These are phyloP conservation scores for Sander lucioperca DNA, from an alignment of 2,113 vertebrate genomes.

Conservation along the genomic window DNA sequence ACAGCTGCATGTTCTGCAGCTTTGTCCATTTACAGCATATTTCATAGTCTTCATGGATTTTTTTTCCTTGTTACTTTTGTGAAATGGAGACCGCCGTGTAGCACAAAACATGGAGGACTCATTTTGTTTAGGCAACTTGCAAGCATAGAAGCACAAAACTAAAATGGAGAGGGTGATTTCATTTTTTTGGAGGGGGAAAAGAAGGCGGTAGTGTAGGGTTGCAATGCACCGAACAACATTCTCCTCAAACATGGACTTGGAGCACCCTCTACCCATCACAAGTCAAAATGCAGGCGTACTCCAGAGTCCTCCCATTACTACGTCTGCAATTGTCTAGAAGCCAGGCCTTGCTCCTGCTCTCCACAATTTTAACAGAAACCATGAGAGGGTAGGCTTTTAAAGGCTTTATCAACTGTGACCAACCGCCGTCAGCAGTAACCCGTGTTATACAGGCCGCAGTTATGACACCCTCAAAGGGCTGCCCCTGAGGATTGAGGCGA, in stretches of 20 bases:
- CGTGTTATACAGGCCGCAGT: conserved; percentile 94
- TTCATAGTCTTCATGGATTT: conserved; percentile 33
- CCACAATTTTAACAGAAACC: conserved; percentile 88
- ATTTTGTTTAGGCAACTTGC: conserved; percentile 77
- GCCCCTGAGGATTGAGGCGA: conserved; percentile 89
- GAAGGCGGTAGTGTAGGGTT: conserved; percentile 27
- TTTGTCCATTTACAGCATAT: conserved; percentile 63
- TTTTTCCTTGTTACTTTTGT: conserved; percentile 26
- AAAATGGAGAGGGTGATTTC: conserved; percentile 80
- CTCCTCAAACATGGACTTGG: conserved; percentile 82
- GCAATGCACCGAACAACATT: conserved; percentile 8
- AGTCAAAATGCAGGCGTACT: conserved; percentile 83
- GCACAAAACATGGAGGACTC: conserved; percentile 70
- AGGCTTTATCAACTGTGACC: conserved; percentile 93
- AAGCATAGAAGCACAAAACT: conserved; percentile 62
- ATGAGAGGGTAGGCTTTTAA: conserved; percentile 89
- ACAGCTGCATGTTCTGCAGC: conserved; percentile 71
- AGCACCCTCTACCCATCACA: conserved; percentile 93
- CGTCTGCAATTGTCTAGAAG: conserved; percentile 66
- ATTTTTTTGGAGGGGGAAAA: conserved; percentile 29
- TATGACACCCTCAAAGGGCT: conserved; percentile 95
- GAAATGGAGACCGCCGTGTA: conserved; percentile 26
- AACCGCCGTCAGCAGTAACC: conserved; percentile 93
- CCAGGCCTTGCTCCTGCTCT: conserved; percentile 73
- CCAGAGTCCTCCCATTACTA: conserved; percentile 29